Evolutionary conservation across 1,140 invertebrate species (phyloP).

Genomic region (Lasioglossum albipes): DNA sequence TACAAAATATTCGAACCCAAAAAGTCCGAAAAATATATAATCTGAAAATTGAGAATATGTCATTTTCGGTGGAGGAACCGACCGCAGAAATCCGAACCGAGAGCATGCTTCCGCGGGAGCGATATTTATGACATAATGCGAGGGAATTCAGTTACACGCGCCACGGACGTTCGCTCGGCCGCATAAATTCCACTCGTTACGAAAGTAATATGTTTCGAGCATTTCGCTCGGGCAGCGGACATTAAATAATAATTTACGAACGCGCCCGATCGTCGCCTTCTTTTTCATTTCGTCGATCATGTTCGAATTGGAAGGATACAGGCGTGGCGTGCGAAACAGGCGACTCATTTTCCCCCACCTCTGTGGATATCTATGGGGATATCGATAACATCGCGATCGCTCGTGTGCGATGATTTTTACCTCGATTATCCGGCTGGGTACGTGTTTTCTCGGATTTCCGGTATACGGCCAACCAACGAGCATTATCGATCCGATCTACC

Average conservation of each 20-base stretch:
- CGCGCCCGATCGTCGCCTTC: not conserved
- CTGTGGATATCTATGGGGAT: not conserved
- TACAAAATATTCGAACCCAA: no score
- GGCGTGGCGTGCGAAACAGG: not conserved
- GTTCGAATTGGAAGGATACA: not conserved
- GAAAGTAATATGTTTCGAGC: conserved; percentile 12
- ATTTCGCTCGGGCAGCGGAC: not conserved
- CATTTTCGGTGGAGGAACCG: no score
- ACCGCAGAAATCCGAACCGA: no score
- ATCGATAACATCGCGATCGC: not conserved
- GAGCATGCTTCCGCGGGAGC: no score
- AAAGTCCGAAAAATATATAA: no score
- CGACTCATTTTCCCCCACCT: not conserved
- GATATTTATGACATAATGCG: not conserved
- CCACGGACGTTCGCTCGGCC: not conserved
- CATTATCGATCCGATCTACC: conserved; percentile 7
- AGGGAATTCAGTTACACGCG: not conserved
- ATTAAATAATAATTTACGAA: conserved; percentile 18
- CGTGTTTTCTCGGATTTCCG: not conserved
- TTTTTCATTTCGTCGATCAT: not conserved
- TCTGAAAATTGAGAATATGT: no score
- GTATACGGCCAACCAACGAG: not conserved
- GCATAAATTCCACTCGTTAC: conserved; percentile 19
- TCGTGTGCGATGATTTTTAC: not conserved
- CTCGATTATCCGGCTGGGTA: not conserved